Conservation (phyloP, 2,797 vertebrate species). For the Dryobates pubescens region DNA sequence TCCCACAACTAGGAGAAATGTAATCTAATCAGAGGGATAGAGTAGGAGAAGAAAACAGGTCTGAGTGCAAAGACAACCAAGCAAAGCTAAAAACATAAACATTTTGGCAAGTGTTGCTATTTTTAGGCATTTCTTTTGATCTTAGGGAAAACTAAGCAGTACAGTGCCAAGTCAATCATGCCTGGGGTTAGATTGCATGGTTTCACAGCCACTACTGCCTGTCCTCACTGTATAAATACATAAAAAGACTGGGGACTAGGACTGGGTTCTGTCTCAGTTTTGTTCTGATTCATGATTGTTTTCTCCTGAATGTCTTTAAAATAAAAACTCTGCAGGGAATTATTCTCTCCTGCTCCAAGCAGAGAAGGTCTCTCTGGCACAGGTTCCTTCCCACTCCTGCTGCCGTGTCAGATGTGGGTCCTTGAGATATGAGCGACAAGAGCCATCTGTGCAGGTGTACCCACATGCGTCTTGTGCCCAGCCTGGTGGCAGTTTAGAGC, state of each 20-base stretch:
- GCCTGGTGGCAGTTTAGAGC: neutral
- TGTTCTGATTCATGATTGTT: neutral
- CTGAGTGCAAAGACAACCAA: constrained; percentile 4
- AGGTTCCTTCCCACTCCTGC: neutral
- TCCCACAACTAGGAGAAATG: constrained; percentile 16
- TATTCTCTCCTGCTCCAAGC: neutral
- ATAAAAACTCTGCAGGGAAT: neutral
- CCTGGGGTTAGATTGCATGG: constrained; percentile 27
- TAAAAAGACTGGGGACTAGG: neutral
- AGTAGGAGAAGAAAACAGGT: neutral
- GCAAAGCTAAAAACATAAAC: constrained; percentile 9
- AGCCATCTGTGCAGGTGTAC: fast-evolving
- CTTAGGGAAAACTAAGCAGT: constrained; percentile 32
- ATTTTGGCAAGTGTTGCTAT: constrained; percentile 39
- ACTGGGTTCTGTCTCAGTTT: neutral
- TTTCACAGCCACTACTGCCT: constrained; percentile 32
- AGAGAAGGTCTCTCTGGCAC: neutral
- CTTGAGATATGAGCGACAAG: neutral
- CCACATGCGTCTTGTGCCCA: neutral
- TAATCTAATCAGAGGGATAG: constrained; percentile 17
- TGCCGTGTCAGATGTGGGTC: fast-evolving
- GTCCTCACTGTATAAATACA: neutral
- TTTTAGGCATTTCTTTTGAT: constrained; percentile 60
- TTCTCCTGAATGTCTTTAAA: neutral
- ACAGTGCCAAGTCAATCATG: constrained; percentile 59